Percentiles rank a stretch among this genome's conserved stretches.
Conservation (phyloP, 2,797 vertebrate genomes). For the Chloroceryle inda region DNA sequence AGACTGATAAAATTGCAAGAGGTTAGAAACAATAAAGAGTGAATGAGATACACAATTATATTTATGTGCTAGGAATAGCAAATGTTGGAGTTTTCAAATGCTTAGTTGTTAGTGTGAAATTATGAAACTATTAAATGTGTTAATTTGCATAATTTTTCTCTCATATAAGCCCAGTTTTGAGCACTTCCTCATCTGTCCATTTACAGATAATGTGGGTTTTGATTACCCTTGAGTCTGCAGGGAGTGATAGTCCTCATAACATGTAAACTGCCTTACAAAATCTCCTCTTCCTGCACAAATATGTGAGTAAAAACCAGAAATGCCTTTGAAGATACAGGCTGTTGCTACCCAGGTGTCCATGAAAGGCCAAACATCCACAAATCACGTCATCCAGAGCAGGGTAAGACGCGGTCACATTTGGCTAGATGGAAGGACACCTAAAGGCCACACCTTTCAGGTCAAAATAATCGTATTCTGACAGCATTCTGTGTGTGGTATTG, state of each 20-base stretch:
- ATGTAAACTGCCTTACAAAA: neutral
- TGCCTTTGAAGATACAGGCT: accelerated
- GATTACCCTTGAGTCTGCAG: conserved; percentile 16
- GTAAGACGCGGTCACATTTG: neutral
- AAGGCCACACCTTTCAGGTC: neutral
- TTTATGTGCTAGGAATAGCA: neutral
- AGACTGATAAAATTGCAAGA: neutral
- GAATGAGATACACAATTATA: neutral
- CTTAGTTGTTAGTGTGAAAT: conserved; percentile 39
- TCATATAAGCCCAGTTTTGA: neutral
- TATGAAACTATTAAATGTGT: conserved; percentile 43
- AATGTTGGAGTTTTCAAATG: neutral
- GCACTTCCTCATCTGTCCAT: conserved; percentile 40
- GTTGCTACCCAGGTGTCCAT: neutral
- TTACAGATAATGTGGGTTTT: conserved; percentile 37
- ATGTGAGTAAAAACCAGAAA: neutral
- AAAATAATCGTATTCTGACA: neutral
- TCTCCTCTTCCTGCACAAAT: neutral
- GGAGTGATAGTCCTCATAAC: neutral
- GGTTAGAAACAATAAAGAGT: neutral
- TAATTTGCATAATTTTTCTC: conserved; percentile 54
- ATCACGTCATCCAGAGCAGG: accelerated
- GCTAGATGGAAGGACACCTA: neutral
- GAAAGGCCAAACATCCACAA: neutral
- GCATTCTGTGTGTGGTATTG: neutral